Conservation (phyloP, 2,888 invertebrate species). For the Cyrtodaria siliqua region DNA sequence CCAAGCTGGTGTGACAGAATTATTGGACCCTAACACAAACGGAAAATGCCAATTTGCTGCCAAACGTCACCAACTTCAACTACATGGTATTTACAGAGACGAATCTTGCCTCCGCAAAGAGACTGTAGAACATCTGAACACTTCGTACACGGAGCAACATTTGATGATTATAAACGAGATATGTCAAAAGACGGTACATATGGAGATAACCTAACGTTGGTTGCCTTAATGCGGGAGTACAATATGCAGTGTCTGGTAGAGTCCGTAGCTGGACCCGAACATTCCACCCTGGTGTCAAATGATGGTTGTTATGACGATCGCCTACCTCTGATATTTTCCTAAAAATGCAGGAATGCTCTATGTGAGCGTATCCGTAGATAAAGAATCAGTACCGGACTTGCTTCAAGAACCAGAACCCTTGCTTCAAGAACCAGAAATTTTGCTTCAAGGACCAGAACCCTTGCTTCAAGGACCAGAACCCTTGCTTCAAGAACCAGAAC, state of each 20-base stretch:
- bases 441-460: too few species aligned
- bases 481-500: too few species aligned
- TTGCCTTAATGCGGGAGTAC: conserved; percentile 16
- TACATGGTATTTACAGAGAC: neutral
- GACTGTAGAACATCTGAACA: neutral
- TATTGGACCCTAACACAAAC: conserved; percentile 6
- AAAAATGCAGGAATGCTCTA: too few species aligned
- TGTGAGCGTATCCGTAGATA: too few species aligned
- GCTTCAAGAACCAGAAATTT: too few species aligned
- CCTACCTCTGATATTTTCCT: too few species aligned
- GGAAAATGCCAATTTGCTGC: conserved; percentile 29
- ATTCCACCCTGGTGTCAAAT: conserved; percentile 6
- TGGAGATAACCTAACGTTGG: conserved; percentile 9
- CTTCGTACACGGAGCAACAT: neutral
- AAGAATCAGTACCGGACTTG: too few species aligned
- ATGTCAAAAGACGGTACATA: conserved; percentile 17
- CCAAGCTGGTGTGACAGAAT: neutral
- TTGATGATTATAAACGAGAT: neutral
- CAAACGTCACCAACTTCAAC: neutral
- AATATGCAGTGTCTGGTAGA: conserved; percentile 3
- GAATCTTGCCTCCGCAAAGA: neutral
- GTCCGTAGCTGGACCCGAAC: neutral
- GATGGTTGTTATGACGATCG: conserved; percentile 1
- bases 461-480: too few species aligned
- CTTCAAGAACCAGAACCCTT: too few species aligned